Evolutionary conservation across 2,113 vertebrate species (phyloP).

Genomic region (Nipponia nippon): DNA sequence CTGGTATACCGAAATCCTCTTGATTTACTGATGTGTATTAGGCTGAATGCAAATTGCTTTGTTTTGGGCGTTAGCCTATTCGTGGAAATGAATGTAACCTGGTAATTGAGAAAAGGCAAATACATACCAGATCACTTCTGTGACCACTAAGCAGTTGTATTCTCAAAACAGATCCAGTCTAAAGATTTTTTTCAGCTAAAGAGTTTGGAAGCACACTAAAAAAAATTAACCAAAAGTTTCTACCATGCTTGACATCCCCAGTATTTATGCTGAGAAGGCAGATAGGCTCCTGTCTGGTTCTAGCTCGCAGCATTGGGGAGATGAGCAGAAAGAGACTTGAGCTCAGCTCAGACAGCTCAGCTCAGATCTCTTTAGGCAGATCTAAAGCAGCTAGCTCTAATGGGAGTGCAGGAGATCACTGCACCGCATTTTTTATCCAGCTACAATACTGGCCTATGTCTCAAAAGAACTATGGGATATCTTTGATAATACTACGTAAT

Average conservation of each 20-base stretch:
- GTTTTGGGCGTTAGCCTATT: background rate
- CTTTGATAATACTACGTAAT: background rate
- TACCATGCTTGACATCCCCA: background rate
- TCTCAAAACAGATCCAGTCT: background rate
- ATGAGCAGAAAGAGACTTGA: background rate
- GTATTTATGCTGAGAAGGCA: background rate
- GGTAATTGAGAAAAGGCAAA: background rate
- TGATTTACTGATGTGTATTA: background rate
- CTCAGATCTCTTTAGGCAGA: background rate
- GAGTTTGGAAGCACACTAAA: background rate
- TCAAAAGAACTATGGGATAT: background rate
- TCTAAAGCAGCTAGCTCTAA: background rate
- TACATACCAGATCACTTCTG: background rate
- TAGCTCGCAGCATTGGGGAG: background rate
- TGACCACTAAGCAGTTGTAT: background rate
- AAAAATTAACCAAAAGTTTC: background rate
- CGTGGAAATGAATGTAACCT: background rate
- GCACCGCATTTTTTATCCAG: background rate
- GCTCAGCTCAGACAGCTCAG: background rate
- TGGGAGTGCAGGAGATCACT: background rate
- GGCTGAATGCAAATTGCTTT: background rate
- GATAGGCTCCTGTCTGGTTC: background rate
- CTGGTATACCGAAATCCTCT: background rate
- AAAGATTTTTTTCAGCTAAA: background rate
- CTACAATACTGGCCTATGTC: background rate